Conservation (phyloP, 2,797 vertebrate genomes). For the Natrix natrix region DNA sequence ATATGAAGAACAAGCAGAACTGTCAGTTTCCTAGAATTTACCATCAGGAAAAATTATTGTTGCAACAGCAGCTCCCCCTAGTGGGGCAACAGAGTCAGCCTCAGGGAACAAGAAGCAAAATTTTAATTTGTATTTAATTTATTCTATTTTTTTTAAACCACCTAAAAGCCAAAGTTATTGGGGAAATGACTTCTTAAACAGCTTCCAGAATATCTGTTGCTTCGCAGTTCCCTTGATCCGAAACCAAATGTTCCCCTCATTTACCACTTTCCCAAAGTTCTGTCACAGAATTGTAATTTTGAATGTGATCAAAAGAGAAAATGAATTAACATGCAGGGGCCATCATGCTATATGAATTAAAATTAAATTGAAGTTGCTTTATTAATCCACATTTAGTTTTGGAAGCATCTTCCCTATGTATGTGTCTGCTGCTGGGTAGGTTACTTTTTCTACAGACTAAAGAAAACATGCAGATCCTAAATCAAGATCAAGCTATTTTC, state of each 20-base stretch:
- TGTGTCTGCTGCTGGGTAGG: neutral
- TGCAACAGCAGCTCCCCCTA: constrained; percentile 27
- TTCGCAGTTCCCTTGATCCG: neutral
- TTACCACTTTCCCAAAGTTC: neutral
- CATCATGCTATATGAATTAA: neutral
- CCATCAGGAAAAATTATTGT: neutral
- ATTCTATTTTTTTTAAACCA: neutral
- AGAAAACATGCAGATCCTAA: neutral
- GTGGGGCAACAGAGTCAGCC: constrained; percentile 6
- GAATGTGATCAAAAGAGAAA: neutral
- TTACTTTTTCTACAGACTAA: neutral
- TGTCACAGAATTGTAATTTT: neutral
- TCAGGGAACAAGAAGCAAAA: neutral
- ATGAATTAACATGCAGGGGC: neutral
- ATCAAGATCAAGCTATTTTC: neutral
- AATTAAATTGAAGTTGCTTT: neutral
- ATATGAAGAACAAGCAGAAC: neutral
- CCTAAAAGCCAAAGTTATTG: neutral
- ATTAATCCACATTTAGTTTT: neutral
- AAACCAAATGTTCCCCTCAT: neutral
- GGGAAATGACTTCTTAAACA: neutral
- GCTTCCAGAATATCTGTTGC: neutral
- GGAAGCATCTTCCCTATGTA: neutral
- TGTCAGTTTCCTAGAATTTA: neutral
- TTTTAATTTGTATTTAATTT: neutral